Percentiles rank a stretch among this genome's conserved stretches.
Conservation (phyloP, 2,888 invertebrate species). For the Antitype chi region DNA sequence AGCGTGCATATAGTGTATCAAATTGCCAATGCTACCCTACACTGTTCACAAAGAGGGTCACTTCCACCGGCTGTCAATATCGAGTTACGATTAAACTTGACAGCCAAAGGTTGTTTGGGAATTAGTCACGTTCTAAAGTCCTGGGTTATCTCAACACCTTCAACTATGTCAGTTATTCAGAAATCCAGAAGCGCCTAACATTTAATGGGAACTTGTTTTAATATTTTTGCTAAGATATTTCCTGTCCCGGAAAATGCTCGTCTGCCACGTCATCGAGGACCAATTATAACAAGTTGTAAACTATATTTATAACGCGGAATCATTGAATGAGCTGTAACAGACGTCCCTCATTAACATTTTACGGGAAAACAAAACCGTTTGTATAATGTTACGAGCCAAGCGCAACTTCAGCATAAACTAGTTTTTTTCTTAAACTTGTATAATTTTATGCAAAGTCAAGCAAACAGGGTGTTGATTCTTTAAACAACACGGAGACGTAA, state of each 20-base stretch:
- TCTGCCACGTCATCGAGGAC: slow-evolving; percentile 44
- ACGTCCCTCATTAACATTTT: slow-evolving; percentile 44
- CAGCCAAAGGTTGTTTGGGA: slow-evolving; percentile 20
- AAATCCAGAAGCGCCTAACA: slow-evolving; percentile 11
- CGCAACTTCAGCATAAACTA: slow-evolving; percentile 46
- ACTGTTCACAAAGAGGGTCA: slow-evolving; percentile 46
- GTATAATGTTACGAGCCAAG: slow-evolving; percentile 44
- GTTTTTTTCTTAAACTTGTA: slow-evolving; percentile 28
- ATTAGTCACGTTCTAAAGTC: slow-evolving; percentile 42
- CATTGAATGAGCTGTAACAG: slow-evolving; percentile 55
- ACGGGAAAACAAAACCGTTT: slow-evolving; percentile 56
- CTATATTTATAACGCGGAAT: slow-evolving; percentile 53
- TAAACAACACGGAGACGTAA: slow-evolving; percentile 33
- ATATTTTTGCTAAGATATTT: slow-evolving; percentile 28
- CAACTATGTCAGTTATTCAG: slow-evolving; percentile 15
- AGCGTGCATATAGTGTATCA: slow-evolving; percentile 55
- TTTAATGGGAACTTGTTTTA: slow-evolving; percentile 17
- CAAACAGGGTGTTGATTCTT: slow-evolving; percentile 34
- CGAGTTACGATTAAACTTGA: slow-evolving; percentile 43
- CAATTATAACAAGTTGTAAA: slow-evolving; percentile 49
- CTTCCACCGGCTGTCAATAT: slow-evolving; percentile 53
- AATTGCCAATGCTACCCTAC: slow-evolving; percentile 64
- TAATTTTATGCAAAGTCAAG: slow-evolving; percentile 51
- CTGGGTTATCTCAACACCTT: slow-evolving; percentile 11
- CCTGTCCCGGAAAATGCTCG: slow-evolving; percentile 16